Conservation (phyloP, 2,888 invertebrate genomes). For the Prenolepis imparis region DNA sequence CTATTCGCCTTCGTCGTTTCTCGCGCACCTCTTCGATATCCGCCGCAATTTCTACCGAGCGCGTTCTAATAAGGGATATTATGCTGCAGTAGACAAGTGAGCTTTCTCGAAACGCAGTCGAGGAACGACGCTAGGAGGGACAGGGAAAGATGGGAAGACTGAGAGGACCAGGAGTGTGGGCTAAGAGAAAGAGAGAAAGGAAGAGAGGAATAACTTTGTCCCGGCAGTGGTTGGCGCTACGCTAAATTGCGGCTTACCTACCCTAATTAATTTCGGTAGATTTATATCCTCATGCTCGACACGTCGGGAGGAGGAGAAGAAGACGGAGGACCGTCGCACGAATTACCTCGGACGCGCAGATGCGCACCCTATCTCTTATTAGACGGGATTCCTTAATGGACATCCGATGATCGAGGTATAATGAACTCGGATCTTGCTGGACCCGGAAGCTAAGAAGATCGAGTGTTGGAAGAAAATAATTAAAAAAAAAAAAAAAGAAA, state of each 20-base stretch:
- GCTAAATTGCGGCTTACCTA: constrained; percentile 80
- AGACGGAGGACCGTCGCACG: constrained; percentile 54
- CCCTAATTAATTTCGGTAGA: constrained; percentile 77
- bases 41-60: constrained; percentile 69
- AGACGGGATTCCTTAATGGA: constrained; percentile 38
- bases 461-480: background rate
- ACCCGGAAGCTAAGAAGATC: constrained; percentile 19
- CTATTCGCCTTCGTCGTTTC: constrained; percentile 61
- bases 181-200: constrained; percentile 47
- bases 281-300: constrained; percentile 70
- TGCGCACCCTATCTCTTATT: constrained; percentile 46
- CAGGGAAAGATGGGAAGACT: background rate
- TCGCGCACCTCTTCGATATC: constrained; percentile 69
- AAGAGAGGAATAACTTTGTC: constrained; percentile 70
- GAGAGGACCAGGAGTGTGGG: background rate
- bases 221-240: constrained; percentile 68
- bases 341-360: constrained; percentile 61
- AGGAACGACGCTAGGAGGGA: background rate
- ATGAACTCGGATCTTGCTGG: constrained; percentile 41
- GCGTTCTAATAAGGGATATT: constrained; percentile 76
- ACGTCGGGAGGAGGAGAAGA: constrained; percentile 24
- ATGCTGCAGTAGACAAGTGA: constrained; percentile 60
- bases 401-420: constrained; percentile 47
- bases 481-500: background rate
- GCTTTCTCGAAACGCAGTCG: constrained; percentile 30